Conservation (phyloP, 2,797 vertebrate genomes). For the Petrocephalus sullivani region DNA sequence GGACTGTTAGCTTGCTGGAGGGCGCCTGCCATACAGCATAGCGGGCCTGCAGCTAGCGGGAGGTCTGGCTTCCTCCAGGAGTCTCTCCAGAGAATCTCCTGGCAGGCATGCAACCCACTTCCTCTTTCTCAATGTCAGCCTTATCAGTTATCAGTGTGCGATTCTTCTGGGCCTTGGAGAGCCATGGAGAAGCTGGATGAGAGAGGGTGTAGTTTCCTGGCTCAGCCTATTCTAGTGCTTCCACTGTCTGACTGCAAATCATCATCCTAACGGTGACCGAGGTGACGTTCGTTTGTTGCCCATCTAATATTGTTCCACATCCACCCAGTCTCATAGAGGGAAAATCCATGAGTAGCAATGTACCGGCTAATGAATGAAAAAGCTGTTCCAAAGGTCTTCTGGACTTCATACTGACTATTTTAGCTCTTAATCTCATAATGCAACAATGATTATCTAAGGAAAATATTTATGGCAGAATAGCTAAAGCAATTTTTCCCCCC, state of each 20-base stretch:
- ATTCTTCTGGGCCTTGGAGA: slow-evolving; percentile 2
- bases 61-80: slow-evolving; percentile 15
- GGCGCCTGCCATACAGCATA: neutral
- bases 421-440: neutral
- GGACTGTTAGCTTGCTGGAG: neutral
- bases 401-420: neutral
- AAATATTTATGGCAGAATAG: neutral
- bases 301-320: neutral
- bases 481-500: neutral
- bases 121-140: slow-evolving; percentile 18
- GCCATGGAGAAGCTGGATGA: neutral
- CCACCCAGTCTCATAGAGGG: neutral
- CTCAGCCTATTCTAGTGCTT: neutral
- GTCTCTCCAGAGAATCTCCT: slow-evolving; percentile 9
- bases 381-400: neutral
- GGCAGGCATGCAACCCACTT: slow-evolving; percentile 20
- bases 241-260: neutral
- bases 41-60: neutral
- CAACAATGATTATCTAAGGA: neutral
- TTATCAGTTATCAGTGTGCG: neutral
- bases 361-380: neutral
- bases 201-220: slow-evolving; percentile 5
- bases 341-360: neutral
- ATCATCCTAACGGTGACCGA: neutral
- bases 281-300: neutral